Evolutionary conservation across 2,888 invertebrate genomes (phyloP).

Genomic region (Drosophila infuscata): DNA sequence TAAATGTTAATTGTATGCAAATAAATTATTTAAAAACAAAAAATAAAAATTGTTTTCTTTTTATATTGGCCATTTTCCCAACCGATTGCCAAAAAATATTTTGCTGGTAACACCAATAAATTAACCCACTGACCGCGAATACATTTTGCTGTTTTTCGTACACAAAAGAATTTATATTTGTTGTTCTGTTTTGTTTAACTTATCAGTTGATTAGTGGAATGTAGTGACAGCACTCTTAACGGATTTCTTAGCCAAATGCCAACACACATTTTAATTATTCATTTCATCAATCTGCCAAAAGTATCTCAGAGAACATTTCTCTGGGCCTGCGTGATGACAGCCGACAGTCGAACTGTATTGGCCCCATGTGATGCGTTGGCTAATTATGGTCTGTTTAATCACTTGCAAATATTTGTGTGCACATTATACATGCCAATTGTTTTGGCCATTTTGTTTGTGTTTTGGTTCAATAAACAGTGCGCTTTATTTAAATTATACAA

Average conservation of each 20-base stretch:
- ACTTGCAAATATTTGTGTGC: slow-evolving; percentile 40
- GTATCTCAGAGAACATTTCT: slow-evolving; percentile 10
- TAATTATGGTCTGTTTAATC: slow-evolving; percentile 42
- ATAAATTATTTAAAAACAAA: not conserved
- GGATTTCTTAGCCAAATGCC: slow-evolving; percentile 13
- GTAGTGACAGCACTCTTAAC: slow-evolving; percentile 22
- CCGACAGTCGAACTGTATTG: slow-evolving; percentile 14
- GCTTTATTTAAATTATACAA: slow-evolving; percentile 46
- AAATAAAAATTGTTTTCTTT: not conserved
- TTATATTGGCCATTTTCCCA: not conserved
- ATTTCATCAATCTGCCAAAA: slow-evolving; percentile 21
- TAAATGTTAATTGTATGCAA: not conserved
- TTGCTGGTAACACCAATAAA: not conserved
- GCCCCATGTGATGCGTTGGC: slow-evolving; percentile 15
- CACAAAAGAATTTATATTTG: not conserved
- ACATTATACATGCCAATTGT: slow-evolving; percentile 42
- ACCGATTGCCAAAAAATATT: not conserved
- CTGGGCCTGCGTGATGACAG: slow-evolving; percentile 22
- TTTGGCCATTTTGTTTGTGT: slow-evolving; percentile 18
- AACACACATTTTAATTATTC: slow-evolving; percentile 13
- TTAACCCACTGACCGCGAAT: slow-evolving; percentile 4
- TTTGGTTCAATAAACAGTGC: slow-evolving; percentile 40
- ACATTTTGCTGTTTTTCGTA: not conserved
- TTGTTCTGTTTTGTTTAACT: not conserved
- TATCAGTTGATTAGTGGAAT: not conserved